Evolutionary conservation across 2,888 invertebrate genomes (phyloP).

Genomic region (Corbicula japonica): DNA sequence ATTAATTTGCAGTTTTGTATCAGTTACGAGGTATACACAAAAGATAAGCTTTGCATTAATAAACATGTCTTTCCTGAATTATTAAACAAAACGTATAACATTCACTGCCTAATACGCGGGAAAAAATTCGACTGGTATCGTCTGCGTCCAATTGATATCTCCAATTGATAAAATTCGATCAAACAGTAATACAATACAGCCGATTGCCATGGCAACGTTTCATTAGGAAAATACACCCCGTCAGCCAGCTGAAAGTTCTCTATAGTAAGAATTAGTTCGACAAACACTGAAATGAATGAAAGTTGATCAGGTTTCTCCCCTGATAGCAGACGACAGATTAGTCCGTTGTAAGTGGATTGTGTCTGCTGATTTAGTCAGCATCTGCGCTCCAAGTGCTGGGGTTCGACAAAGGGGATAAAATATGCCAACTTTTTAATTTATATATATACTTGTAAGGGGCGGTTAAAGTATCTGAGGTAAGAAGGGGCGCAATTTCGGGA

Average conservation of each 20-base stretch:
- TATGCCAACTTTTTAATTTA: too few species aligned
- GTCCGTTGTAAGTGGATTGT: constrained; percentile 10
- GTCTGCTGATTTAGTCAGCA: constrained; percentile 11
- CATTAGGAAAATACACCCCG: constrained; percentile 56
- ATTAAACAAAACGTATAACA: too few species aligned
- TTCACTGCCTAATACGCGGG: too few species aligned
- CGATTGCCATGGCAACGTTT: constrained; percentile 54
- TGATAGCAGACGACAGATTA: constrained; percentile 25
- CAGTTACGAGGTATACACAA: too few species aligned
- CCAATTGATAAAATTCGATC: constrained; percentile 33
- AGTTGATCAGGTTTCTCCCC: constrained; percentile 41
- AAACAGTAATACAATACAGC: constrained; percentile 47
- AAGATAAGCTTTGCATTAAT: too few species aligned
- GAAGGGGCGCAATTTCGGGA: too few species aligned
- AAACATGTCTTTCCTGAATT: too few species aligned
- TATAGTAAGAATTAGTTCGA: constrained; percentile 51
- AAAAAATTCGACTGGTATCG: too few species aligned
- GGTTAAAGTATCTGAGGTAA: too few species aligned
- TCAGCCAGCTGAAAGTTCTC: constrained; percentile 27
- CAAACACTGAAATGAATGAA: constrained; percentile 41
- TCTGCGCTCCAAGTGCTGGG: constrained; percentile 22
- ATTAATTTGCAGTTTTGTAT: too few species aligned
- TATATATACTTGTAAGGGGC: too few species aligned
- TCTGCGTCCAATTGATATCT: background rate
- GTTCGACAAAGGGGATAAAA: constrained; percentile 16